phyloP scores from a whole-genome alignment of 2,113 vertebrate species.

The Turdus rufiventris region DNA sequence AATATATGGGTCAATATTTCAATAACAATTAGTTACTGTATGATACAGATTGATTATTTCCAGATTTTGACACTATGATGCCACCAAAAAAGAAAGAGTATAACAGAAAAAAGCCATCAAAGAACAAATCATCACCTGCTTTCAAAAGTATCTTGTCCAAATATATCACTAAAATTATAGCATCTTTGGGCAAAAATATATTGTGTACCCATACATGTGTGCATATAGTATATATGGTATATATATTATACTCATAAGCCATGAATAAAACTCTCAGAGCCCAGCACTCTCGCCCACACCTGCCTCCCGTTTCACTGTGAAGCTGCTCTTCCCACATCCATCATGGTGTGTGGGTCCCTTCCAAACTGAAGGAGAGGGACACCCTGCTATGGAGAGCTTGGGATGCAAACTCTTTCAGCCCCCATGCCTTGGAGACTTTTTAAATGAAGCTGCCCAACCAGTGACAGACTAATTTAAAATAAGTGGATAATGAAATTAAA shows the following conservation, averaged over 20 bases:
- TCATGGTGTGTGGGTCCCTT: fast-evolving
- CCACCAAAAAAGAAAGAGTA: neutral
- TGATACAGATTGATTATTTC: neutral
- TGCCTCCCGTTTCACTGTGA: fast-evolving
- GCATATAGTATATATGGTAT: neutral
- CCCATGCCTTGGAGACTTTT: neutral
- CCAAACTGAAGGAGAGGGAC: neutral
- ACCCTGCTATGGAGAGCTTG: fast-evolving
- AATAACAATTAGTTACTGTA: neutral
- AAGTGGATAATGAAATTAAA: neutral
- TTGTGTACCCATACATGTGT: too few relatives aligned
- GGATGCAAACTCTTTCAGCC: neutral
- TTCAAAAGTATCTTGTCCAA: neutral
- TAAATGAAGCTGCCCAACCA: neutral
- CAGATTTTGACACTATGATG: neutral
- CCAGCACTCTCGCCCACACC: neutral
- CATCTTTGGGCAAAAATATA: neutral
- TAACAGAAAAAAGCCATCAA: fast-evolving
- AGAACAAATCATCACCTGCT: neutral
- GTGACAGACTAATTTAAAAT: neutral
- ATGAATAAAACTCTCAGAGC: neutral
- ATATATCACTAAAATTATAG: neutral
- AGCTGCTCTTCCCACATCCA: neutral
- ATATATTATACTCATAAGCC: neutral
- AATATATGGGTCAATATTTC: neutral